Evolutionary conservation across 2,797 vertebrate species (phyloP).

Genomic region (Epinephelus awoara): DNA sequence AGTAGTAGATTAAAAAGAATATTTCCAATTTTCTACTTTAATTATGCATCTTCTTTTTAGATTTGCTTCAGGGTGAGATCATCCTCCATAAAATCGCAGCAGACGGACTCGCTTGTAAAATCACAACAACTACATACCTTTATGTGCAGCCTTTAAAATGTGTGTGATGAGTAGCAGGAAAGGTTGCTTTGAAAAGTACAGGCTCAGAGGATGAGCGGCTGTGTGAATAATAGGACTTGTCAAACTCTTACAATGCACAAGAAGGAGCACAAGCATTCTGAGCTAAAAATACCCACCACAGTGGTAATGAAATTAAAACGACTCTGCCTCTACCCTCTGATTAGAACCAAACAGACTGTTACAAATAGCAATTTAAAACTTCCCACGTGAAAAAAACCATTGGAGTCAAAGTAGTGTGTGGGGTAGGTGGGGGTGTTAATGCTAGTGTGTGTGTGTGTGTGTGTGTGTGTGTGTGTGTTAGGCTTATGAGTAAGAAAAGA

Average conservation of each 20-base stretch:
- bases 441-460: constrained; percentile 10
- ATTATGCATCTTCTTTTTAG: neutral
- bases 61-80: constrained; percentile 32
- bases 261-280: constrained; percentile 70
- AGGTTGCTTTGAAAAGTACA: constrained; percentile 72
- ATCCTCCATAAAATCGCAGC: constrained; percentile 44
- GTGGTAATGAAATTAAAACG: constrained; percentile 77
- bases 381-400: constrained; percentile 41
- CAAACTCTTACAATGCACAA: constrained; percentile 73
- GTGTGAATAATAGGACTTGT: constrained; percentile 80
- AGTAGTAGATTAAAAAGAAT: neutral
- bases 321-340: constrained; percentile 64
- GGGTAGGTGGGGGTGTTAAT: neutral
- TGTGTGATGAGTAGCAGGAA: constrained; percentile 58
- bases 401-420: constrained; percentile 38
- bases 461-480: neutral
- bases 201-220: constrained; percentile 69
- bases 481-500: constrained; percentile 6
- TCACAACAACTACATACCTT: constrained; percentile 62
- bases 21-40: constrained; percentile 4
- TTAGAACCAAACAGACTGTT: constrained; percentile 70
- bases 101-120: constrained; percentile 59
- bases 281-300: constrained; percentile 76
- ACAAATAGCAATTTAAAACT: constrained; percentile 71
- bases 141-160: constrained; percentile 69